Percentiles rank a stretch among this genome's conserved stretches.
Conservation (phyloP, 2,888 invertebrate genomes). For the Myopa tessellatipennis region DNA sequence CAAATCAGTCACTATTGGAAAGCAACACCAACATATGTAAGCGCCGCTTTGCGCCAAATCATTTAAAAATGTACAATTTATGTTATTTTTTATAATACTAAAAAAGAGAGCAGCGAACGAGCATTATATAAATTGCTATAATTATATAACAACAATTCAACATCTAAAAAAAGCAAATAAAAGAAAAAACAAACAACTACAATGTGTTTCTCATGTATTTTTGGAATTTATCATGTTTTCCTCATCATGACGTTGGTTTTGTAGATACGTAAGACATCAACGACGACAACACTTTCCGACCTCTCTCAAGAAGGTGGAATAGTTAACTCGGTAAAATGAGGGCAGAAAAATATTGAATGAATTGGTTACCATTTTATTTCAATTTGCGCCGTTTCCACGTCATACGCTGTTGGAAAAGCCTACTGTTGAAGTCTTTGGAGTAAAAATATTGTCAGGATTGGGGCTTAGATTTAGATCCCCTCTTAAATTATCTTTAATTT, state of each 20-base stretch:
- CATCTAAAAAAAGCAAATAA: slow-evolving; percentile 58
- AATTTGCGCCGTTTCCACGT: no score
- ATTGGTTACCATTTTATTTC: no score
- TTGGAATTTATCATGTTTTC: slow-evolving; percentile 44
- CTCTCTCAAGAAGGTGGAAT: no score
- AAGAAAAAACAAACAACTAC: slow-evolving; percentile 47
- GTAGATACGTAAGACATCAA: no score
- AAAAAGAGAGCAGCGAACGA: slow-evolving; percentile 37
- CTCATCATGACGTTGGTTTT: slow-evolving; percentile 38
- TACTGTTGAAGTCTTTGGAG: no score
- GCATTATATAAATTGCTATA: slow-evolving; percentile 44
- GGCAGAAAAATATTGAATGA: no score
- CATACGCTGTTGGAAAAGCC: no score
- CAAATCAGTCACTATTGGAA: slow-evolving; percentile 33
- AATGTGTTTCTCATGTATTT: slow-evolving; percentile 47
- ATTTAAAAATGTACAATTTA: slow-evolving; percentile 39
- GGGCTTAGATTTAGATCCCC: no score
- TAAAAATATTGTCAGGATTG: no score
- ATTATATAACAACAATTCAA: slow-evolving; percentile 58
- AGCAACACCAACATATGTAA: slow-evolving; percentile 52
- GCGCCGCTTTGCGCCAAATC: slow-evolving; percentile 57
- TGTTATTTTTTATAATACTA: slow-evolving; percentile 44
- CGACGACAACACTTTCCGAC: no score
- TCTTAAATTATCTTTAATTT: no score
- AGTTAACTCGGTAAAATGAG: no score